A percentile compares a stretch with the other conserved stretches of the same genome.
Evolutionary conservation across 2,113 vertebrate genomes (phyloP).

Genomic region (Rhinichthys klamathensis): DNA sequence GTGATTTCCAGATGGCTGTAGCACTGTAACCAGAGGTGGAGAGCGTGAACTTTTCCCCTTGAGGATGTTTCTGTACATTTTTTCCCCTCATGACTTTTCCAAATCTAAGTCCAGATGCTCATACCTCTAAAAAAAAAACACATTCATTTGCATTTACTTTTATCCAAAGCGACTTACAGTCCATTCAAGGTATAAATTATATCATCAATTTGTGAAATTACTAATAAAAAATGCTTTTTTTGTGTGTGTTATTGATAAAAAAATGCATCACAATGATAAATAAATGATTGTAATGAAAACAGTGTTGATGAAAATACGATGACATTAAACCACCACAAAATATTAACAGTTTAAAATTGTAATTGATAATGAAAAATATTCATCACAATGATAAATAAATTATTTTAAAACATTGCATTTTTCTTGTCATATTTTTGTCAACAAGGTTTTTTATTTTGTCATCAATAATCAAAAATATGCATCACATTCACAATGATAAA

Average conservation of each 20-base stretch:
- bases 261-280: background rate
- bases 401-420: background rate
- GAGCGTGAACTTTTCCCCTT: conserved; percentile 8
- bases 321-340: background rate
- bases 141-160: background rate
- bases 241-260: background rate
- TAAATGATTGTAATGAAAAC: background rate
- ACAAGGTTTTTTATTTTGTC: too few relatives aligned
- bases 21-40: background rate
- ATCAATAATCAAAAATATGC: background rate
- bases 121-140: background rate
- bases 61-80: background rate
- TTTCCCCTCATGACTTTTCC: background rate
- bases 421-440: too few relatives aligned
- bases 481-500: too few relatives aligned
- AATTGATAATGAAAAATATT: background rate
- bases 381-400: background rate
- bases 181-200: background rate
- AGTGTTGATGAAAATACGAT: background rate
- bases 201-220: background rate
- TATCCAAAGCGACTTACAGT: background rate
- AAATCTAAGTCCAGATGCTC: background rate
- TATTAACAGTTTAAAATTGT: background rate
- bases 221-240: too few relatives aligned
- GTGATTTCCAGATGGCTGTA: background rate